Base-by-base conservation (phyloP, 2,113 vertebrate species). In the Daboia siamensis region DNA sequence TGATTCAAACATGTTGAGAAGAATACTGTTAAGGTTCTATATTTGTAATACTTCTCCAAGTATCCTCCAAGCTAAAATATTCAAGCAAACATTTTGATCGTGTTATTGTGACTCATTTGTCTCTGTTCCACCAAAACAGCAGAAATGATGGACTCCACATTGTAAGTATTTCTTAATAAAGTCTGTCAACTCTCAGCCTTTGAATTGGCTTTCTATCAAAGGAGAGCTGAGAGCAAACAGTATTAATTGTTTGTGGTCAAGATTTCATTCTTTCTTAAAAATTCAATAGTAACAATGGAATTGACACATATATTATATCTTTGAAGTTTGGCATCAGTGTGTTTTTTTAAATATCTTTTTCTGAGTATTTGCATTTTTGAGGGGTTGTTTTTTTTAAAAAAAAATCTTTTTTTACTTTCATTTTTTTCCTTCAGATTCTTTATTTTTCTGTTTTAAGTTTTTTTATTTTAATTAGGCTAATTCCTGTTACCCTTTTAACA, bases 81-180 rank as follows among this genome's bases (percentile, higher is more conserved):
- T n/a, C 29, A 69, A 29, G 26, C 29, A 69, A n/a, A n/a, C 12
- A 69, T 69, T 69, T 91, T 95, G 94, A 93, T 88, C 0, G 0
- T 92, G 93, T 95, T 91, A 88, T 69, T 94, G 46, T 93, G 92
- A 90, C 92, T 94, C 92, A 85, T 64, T 86, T 92, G 95, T 93
- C 95, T 96, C 94, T 96, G 93, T 86, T 86, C 86, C n/a, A 80
- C 89, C 89, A 39, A 55, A 93, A 74, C 89, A 94, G 90, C 87
- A 94, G 91, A 64, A 29, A 29, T 29, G 11, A 69, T 69, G 3
- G 95, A 93, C 93, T 90, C 24, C 54, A 15, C 20, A 69, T 80
- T 94, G 61, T 86, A 95, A 90, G 93, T 87, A 64, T 69, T 69
- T 69, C 61, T 69, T 69, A 69, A 69, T 69, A 69, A 69, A 69